Evolutionary conservation across 2,888 invertebrate species (phyloP).

Genomic region (Automeris io): DNA sequence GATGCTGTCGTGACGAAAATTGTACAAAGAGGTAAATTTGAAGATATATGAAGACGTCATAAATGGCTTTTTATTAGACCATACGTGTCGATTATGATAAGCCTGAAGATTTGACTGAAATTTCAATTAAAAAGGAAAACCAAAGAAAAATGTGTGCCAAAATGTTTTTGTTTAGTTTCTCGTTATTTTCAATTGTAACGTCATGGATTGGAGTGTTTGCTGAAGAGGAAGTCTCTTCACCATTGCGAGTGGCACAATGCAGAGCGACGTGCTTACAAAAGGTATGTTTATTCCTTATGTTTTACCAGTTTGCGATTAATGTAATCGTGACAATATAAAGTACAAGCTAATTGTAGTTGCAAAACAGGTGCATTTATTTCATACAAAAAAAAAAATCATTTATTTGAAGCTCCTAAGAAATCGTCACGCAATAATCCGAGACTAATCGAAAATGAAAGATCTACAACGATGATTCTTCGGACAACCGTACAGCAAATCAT

Average conservation of each 20-base stretch:
- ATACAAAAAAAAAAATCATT: too few relatives aligned
- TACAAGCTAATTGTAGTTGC: too few relatives aligned
- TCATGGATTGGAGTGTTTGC: slow-evolving; percentile 73
- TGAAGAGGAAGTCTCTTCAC: slow-evolving; percentile 83
- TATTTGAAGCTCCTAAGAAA: too few relatives aligned
- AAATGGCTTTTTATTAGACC: slow-evolving; percentile 44
- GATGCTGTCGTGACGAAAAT: slow-evolving; percentile 44
- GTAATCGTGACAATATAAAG: too few relatives aligned
- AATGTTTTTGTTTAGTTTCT: slow-evolving; percentile 74
- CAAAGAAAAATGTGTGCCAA: slow-evolving; percentile 76
- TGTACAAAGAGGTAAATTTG: slow-evolving; percentile 32
- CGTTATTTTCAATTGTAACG: slow-evolving; percentile 59
- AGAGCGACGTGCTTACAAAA: slow-evolving; percentile 84
- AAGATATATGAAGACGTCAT: slow-evolving; percentile 42
- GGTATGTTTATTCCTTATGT: slow-evolving; percentile 51
- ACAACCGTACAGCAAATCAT: too few relatives aligned
- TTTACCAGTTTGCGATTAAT: too few relatives aligned
- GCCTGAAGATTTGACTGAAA: slow-evolving; percentile 45
- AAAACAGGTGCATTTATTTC: too few relatives aligned
- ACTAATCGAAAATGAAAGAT: too few relatives aligned
- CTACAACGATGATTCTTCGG: too few relatives aligned
- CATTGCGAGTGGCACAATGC: slow-evolving; percentile 83
- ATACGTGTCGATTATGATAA: slow-evolving; percentile 67
- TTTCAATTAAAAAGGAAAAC: slow-evolving; percentile 53
- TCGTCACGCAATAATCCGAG: too few relatives aligned